Evolutionary conservation across 2,797 vertebrate species (phyloP).

Genomic region (Sebastes itinus): DNA sequence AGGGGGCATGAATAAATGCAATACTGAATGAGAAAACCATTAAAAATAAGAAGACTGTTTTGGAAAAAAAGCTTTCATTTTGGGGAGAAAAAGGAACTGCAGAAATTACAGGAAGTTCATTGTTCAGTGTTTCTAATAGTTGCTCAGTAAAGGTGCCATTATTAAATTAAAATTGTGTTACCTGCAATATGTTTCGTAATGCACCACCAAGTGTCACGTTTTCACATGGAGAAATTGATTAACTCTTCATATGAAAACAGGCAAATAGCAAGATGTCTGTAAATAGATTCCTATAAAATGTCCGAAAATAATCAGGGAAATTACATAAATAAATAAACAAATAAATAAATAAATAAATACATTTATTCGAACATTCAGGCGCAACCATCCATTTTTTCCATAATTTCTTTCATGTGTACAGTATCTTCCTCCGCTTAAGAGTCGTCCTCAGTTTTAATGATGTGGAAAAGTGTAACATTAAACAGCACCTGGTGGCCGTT

Average conservation of each 20-base stretch:
- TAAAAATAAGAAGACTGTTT: slow-evolving; percentile 38
- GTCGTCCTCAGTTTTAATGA: slow-evolving; percentile 97
- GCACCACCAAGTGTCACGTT: background rate
- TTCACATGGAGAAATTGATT: background rate
- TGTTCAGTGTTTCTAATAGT: slow-evolving; percentile 20
- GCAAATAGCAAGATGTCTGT: background rate
- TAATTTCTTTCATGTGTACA: background rate
- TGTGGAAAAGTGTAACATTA: slow-evolving; percentile 97
- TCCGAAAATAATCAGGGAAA: background rate
- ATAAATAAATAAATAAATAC: slow-evolving; percentile 17
- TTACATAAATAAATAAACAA: slow-evolving; percentile 9
- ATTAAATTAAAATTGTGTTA: slow-evolving; percentile 7
- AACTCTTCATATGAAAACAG: slow-evolving; percentile 8
- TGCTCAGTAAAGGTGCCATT: slow-evolving; percentile 9
- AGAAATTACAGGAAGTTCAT: slow-evolving; percentile 10
- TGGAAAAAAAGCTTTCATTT: slow-evolving; percentile 37
- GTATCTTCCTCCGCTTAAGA: slow-evolving; percentile 76
- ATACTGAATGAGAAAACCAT: slow-evolving; percentile 30
- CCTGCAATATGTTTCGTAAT: slow-evolving; percentile 6
- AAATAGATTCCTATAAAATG: background rate
- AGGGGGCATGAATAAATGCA: slow-evolving; percentile 42
- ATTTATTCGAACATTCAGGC: slow-evolving; percentile 59
- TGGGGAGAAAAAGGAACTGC: background rate
- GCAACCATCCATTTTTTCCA: slow-evolving; percentile 7
- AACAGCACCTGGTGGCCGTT: slow-evolving; percentile 98